Percentiles rank a stretch among this genome's conserved stretches.
Evolutionary conservation across 2,888 invertebrate species (phyloP).

Genomic region (Zaprionus lineosus): DNA sequence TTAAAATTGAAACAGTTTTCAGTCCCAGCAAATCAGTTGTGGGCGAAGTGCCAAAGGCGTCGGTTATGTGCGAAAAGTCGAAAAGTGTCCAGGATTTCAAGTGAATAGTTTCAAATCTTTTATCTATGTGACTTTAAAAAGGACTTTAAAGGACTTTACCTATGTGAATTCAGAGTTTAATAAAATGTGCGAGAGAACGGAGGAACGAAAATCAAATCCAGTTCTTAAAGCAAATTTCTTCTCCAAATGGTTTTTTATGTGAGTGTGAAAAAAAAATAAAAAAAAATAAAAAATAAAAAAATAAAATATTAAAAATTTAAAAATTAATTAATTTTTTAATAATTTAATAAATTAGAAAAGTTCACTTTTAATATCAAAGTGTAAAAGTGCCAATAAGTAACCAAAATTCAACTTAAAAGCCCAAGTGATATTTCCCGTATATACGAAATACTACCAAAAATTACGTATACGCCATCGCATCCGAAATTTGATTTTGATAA

Average conservation of each 20-base stretch:
- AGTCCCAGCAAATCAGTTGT: constrained; percentile 50
- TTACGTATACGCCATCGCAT: too few relatives aligned
- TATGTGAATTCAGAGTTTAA: constrained; percentile 12
- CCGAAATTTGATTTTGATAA: too few relatives aligned
- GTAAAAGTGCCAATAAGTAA: too few relatives aligned
- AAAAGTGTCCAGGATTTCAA: too few relatives aligned
- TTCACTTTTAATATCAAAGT: too few relatives aligned
- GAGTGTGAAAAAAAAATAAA: constrained; percentile 76
- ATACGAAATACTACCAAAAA: too few relatives aligned
- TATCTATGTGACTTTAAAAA: constrained; percentile 8
- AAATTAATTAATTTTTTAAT: background rate
- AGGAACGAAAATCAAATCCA: constrained; percentile 84
- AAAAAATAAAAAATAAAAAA: constrained; percentile 6
- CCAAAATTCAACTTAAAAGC: too few relatives aligned
- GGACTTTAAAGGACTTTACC: constrained; percentile 9
- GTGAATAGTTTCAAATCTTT: too few relatives aligned
- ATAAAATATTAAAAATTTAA: background rate
- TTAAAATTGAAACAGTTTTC: constrained; percentile 59
- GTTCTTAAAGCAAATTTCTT: constrained; percentile 86
- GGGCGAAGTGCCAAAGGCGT: constrained; percentile 38
- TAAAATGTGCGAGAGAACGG: constrained; percentile 71
- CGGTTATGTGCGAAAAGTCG: constrained; percentile 27
- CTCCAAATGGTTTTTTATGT: constrained; percentile 88
- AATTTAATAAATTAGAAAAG: background rate
- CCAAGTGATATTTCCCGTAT: too few relatives aligned